A percentile compares a stretch with the other conserved stretches of the same genome.
phyloP scores from a whole-genome alignment of 2,797 vertebrate genomes.

The Silurus lanzhouensis region DNA sequence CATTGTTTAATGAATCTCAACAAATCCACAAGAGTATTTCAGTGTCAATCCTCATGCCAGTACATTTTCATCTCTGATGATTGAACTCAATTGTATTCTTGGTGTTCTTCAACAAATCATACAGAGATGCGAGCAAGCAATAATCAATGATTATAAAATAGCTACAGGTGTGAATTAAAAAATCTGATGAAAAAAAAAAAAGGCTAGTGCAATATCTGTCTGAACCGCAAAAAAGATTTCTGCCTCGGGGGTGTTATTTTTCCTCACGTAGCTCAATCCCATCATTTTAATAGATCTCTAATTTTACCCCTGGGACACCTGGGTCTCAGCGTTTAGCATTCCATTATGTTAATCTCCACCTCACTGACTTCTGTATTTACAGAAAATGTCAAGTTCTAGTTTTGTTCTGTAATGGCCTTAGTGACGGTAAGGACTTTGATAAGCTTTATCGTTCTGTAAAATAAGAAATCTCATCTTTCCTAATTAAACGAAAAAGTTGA shows the following conservation, averaged over 20 bases:
- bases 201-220: background rate
- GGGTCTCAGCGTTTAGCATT: background rate
- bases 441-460: background rate
- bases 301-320: constrained; percentile 1
- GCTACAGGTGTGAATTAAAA: background rate
- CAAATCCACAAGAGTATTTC: no score
- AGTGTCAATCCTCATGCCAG: no score
- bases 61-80: no score
- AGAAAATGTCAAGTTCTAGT: background rate
- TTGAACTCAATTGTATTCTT: background rate
- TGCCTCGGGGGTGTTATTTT: background rate
- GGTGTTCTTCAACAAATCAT: background rate
- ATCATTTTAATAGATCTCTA: background rate
- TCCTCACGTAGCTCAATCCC: background rate
- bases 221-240: background rate
- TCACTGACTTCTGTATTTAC: background rate
- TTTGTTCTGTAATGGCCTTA: background rate
- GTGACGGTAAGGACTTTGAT: background rate
- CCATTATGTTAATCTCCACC: background rate
- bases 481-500: background rate
- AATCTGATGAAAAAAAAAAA: background rate
- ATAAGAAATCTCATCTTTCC: background rate
- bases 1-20: no score
- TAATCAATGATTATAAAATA: background rate
- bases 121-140: no score